phyloP scores from a whole-genome alignment of 2,113 vertebrate species.

The Leptocoma aspasia region DNA sequence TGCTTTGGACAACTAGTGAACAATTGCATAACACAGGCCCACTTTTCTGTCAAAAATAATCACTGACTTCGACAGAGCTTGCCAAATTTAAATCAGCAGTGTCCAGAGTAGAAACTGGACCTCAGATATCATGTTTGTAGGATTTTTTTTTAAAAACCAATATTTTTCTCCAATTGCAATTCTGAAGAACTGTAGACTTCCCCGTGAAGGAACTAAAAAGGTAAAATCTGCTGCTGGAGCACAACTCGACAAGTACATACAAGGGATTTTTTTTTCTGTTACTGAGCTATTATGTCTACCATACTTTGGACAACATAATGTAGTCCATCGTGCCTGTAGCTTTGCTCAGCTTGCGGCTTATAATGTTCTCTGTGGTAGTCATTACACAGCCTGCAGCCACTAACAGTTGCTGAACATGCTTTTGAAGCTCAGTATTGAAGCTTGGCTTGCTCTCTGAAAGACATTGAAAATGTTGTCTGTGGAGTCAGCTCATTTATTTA shows the following conservation, averaged over 20 bases:
- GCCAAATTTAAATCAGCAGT: background rate
- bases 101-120: background rate
- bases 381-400: constrained; percentile 8
- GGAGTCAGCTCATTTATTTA: background rate
- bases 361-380: background rate
- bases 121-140: background rate
- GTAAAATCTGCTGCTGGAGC: background rate
- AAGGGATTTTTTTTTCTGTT: background rate
- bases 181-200: background rate
- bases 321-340: background rate
- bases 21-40: background rate
- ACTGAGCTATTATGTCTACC: background rate
- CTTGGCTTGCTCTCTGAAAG: background rate
- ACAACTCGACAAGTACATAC: background rate
- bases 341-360: background rate
- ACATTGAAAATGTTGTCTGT: background rate
- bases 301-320: background rate
- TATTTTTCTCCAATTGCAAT: background rate
- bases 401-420: background rate
- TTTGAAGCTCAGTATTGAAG: background rate
- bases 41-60: background rate
- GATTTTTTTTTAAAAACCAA: background rate
- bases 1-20: background rate
- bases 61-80: background rate
- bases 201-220: background rate